Conservation (phyloP, 2,797 vertebrate genomes). For the Columba guinea region DNA sequence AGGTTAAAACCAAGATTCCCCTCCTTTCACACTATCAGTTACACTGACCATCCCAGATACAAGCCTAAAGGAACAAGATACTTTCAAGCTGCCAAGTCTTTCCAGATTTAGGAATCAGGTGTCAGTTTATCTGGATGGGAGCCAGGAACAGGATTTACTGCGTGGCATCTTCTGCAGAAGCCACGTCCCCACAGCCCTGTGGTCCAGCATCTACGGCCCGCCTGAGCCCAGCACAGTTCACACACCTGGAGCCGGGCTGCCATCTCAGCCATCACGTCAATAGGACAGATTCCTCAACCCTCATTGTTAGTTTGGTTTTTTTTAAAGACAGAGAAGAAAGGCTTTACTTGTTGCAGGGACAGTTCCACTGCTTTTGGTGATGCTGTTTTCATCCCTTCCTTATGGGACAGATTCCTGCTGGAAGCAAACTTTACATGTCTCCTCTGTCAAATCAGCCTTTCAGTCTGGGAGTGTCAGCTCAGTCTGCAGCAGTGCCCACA, state of each 20-base stretch:
- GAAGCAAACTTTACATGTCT: background rate
- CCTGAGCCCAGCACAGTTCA: background rate
- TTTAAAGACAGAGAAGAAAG: background rate
- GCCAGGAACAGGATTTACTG: background rate
- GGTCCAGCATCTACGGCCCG: background rate
- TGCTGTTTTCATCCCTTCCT: background rate
- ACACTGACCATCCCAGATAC: background rate
- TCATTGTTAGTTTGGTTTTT: background rate
- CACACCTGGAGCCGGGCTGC: background rate
- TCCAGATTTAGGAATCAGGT: slow-evolving; percentile 17
- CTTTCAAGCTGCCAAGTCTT: background rate
- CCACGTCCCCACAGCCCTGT: background rate
- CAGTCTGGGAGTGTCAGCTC: background rate
- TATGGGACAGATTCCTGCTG: background rate
- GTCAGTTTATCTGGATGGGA: background rate
- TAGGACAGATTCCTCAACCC: background rate
- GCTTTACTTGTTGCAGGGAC: background rate
- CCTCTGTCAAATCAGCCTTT: background rate
- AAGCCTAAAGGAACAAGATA: background rate
- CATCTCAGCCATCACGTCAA: background rate
- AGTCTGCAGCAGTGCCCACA: background rate
- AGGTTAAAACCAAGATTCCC: background rate
- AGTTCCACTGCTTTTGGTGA: background rate
- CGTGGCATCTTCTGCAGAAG: background rate
- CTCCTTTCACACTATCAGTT: background rate